A percentile compares a stretch with the other conserved stretches of the same genome.
Evolutionary conservation across 2,797 vertebrate species (phyloP).

Genomic region (Malurus splendens): DNA sequence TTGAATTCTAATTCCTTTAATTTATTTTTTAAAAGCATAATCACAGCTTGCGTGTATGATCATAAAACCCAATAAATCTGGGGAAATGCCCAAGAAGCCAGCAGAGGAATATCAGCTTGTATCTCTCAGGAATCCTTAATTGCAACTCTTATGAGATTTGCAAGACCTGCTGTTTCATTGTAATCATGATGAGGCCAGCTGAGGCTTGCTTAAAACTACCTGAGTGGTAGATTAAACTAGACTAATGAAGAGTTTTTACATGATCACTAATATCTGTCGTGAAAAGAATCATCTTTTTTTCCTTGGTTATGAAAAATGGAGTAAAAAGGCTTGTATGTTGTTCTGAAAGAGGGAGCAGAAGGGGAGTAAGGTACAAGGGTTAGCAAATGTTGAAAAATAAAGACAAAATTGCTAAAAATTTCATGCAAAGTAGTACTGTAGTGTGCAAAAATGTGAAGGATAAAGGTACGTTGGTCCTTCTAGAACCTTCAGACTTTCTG

Average conservation of each 20-base stretch:
- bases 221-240: conserved; percentile 59
- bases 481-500: conserved; percentile 16
- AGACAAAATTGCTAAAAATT: conserved; percentile 49
- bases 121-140: neutral
- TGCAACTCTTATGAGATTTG: neutral
- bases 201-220: conserved; percentile 52
- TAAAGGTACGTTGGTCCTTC: conserved; percentile 44
- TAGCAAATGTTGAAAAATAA: conserved; percentile 37
- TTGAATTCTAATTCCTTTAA: conserved; percentile 8
- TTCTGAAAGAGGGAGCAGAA: neutral
- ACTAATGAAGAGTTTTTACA: conserved; percentile 55
- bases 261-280: conserved; percentile 39
- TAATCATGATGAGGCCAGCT: conserved; percentile 47
- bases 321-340: conserved; percentile 43
- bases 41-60: neutral
- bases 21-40: conserved; percentile 8
- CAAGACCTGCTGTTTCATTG: conserved; percentile 1
- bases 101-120: neutral
- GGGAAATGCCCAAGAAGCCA: neutral
- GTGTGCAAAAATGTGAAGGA: conserved; percentile 41
- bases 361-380: neutral
- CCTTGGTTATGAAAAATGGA: conserved; percentile 32
- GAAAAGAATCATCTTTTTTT: conserved; percentile 40
- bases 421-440: conserved; percentile 20
- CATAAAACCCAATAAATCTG: neutral